Percentiles rank a stretch among this genome's conserved stretches.
phyloP scores from a whole-genome alignment of 2,113 vertebrate genomes.

The Notarius lentiginosus region DNA sequence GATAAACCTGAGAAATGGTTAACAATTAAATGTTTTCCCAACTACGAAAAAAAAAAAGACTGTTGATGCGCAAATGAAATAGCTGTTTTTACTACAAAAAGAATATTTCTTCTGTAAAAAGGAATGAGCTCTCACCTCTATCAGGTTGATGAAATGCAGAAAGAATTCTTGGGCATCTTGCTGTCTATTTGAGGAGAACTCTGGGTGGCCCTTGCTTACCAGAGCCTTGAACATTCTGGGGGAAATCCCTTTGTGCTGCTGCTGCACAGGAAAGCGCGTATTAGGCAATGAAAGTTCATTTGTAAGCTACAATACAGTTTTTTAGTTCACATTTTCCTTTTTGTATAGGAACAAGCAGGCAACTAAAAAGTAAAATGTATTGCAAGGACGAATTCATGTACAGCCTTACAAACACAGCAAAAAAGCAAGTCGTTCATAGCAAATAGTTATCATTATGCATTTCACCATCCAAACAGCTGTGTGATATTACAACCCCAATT shows the following conservation, averaged over 20 bases:
- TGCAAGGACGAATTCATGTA: background rate
- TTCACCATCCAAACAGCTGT: background rate
- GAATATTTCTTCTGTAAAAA: background rate
- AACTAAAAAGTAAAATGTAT: background rate
- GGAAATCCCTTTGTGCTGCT: conserved; percentile 87
- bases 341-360: background rate
- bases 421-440: background rate
- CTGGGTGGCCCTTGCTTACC: conserved; percentile 87
- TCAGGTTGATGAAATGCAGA: conserved; percentile 86
- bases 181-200: conserved; percentile 94
- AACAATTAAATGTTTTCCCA: background rate
- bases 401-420: background rate
- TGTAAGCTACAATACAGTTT: conserved; percentile 7
- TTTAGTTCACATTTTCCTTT: background rate
- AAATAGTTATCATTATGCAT: background rate
- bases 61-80: background rate
- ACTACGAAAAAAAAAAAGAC: background rate
- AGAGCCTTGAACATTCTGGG: conserved; percentile 92
- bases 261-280: conserved; percentile 66
- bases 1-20: background rate
- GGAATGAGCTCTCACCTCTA: conserved; percentile 81
- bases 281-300: conserved; percentile 32
- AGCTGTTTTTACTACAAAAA: background rate
- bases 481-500: background rate
- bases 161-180: conserved; percentile 95